These are phyloP conservation scores for Melanotaenia maccullochi DNA, from an alignment of 2,797 vertebrate species.

Conservation along the genomic window DNA sequence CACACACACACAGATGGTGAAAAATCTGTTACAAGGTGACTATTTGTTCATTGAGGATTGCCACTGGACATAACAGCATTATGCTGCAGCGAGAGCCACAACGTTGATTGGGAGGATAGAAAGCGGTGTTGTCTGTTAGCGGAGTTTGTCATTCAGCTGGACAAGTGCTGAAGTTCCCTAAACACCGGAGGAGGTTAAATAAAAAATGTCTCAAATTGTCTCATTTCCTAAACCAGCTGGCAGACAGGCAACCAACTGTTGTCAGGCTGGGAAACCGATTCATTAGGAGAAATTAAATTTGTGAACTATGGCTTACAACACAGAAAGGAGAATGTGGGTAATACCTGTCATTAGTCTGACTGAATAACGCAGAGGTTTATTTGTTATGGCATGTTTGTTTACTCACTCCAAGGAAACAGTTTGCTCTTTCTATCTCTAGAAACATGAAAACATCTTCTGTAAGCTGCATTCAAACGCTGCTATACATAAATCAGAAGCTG, in stretches of 20 bases:
- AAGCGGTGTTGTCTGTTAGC: slow-evolving; percentile 51
- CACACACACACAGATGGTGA: slow-evolving; percentile 29
- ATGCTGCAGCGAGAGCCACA: slow-evolving; percentile 14
- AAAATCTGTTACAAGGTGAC: slow-evolving; percentile 30
- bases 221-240: slow-evolving; percentile 63
- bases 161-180: slow-evolving; percentile 44
- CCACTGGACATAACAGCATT: slow-evolving; percentile 19
- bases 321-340: slow-evolving; percentile 23
- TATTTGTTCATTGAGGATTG: slow-evolving; percentile 21
- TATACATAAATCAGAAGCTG: not conserved
- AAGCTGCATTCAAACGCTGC: not conserved
- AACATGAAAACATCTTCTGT: slow-evolving; percentile 25
- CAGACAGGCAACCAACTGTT: slow-evolving; percentile 52
- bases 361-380: slow-evolving; percentile 44
- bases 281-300: slow-evolving; percentile 62
- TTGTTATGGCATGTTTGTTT: slow-evolving; percentile 55
- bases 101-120: slow-evolving; percentile 42
- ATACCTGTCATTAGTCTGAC: slow-evolving; percentile 46
- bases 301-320: slow-evolving; percentile 28
- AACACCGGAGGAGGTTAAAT: slow-evolving; percentile 37
- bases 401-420: slow-evolving; percentile 16
- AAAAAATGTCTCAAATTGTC: slow-evolving; percentile 53
- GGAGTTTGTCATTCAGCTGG: slow-evolving; percentile 53
- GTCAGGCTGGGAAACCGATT: slow-evolving; percentile 30
- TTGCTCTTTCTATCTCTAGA: slow-evolving; percentile 22